phyloP scores from a whole-genome alignment of 2,888 invertebrate species.

The Congeria kusceri region DNA sequence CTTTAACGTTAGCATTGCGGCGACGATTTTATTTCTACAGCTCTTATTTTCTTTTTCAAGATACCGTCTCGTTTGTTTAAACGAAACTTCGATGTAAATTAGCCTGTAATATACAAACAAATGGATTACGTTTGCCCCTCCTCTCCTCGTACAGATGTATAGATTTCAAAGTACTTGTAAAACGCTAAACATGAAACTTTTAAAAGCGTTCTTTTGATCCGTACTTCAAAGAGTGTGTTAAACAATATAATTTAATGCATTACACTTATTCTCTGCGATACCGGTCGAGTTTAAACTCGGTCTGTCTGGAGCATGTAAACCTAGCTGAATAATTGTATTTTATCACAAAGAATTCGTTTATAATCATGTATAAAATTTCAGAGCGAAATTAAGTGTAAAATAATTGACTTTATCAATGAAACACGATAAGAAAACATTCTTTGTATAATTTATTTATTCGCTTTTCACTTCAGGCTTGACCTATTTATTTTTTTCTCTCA shows the following conservation, averaged over 20 bases:
- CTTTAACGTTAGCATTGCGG: too few relatives aligned
- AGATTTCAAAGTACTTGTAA: too few relatives aligned
- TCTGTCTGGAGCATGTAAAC: conserved; percentile 16
- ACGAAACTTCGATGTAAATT: too few relatives aligned
- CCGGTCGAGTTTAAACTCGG: neutral
- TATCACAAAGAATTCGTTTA: conserved; percentile 44
- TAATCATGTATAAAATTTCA: conserved; percentile 48
- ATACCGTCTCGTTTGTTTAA: too few relatives aligned
- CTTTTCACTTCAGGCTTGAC: conserved; percentile 38
- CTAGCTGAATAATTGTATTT: conserved; percentile 41
- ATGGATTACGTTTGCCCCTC: too few relatives aligned
- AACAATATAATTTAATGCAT: conserved; percentile 11
- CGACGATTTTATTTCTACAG: too few relatives aligned
- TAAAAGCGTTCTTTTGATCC: too few relatives aligned
- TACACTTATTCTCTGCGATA: neutral
- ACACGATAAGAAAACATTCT: conserved; percentile 46
- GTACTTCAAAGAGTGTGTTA: neutral
- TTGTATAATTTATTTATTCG: conserved; percentile 61
- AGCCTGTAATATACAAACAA: too few relatives aligned
- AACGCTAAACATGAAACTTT: too few relatives aligned
- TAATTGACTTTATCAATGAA: conserved; percentile 50
- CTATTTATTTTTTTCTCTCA: conserved; percentile 34
- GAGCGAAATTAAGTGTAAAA: conserved; percentile 56
- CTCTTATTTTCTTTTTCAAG: too few relatives aligned
- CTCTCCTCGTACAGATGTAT: too few relatives aligned